Base-by-base conservation (phyloP, 2,888 invertebrate genomes). In the Stenurella melanura region DNA sequence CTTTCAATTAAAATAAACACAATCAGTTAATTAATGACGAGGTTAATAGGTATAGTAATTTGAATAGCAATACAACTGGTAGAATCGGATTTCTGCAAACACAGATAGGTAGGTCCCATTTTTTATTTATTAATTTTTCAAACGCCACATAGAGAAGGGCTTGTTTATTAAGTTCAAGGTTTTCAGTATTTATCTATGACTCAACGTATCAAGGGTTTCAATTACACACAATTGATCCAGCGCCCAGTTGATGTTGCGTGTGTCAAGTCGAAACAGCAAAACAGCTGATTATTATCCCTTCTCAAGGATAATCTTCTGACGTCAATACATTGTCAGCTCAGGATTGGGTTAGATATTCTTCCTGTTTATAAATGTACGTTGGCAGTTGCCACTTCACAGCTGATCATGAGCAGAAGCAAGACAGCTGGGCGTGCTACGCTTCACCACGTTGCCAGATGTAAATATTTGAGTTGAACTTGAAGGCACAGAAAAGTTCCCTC, bases 221-320 rank as follows among this genome's bases (percentile, higher is more conserved):
- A 63, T 21, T 76, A 76, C 74, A 54, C 75, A 42, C 70, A 76
- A 79, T 73, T 73, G 76, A 76, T 19, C 64, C 18, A 30, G 15
- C 54, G 26, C 60, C 79, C 73, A 61, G 50, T 61, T n/a, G 54
- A 50, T 73, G 67, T 56, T 63, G 58, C 73, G 56, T 64, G 69
- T 75, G 50, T 66, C 72, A 74, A 26, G 58, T 58, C 74, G 57
- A 70, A 83, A 85, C 86, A 86, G 86, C 86, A 60, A 70, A 83
- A 85, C 86, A 86, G 86, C 86, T 86, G 86, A 86, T 84, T 81
- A 78, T 83, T 81, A 81, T 75, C 82, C 82, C 81, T 82, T 66
- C 73, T 77, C 73, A 70, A 26, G 57, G 30, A 56, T 38, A 63
- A 66, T 11, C 9, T 50, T 30, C 56, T 84, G 85, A 85, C 86